Base-by-base conservation (phyloP, 1,140 invertebrate genomes). In the Dufourea novaeangliae region DNA sequence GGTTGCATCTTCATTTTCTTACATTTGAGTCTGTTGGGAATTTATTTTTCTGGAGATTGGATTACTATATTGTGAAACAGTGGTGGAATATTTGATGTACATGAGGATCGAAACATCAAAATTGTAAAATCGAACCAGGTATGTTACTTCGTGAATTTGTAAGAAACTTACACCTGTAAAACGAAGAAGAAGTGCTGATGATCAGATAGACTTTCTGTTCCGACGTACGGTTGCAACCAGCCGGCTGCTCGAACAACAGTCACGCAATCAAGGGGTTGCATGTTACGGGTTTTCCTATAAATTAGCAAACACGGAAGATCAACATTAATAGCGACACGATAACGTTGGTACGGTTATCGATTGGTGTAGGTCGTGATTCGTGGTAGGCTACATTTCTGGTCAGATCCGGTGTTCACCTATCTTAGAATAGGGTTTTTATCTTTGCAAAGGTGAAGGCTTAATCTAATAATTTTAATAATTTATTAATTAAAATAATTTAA, bases 291-390 rank as follows among this genome's bases (percentile, higher is more conserved):
- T 50, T 25, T 37, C 27, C 44, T 11, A 1, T 52, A 39, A 63
- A 73, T 63, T 73, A 63, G 44, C 44, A 52, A 64, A 64, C 70
- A 64, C 10, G 1, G 25, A 52, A 39, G 59, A 54, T 63, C 70
- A 73, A 73, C 44, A 73, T 73, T 73, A 39, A 39, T 54, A 64
- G 59, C 59, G 14, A 20, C 22, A 29, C 52, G 70, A 73, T 73
- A 64, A 52, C 70, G 44, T 39, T 22, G 22, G 10, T 34, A 25
- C 7, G 61, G 34, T 73, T 73, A 73, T 73, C 70, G 59, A 73
- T 73, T 54, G 44, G 32, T 37, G 46, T 50, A 50, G n/a, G n/a
- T 12, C 59, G n/a, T 34, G n/a, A 17, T 27, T 22, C 64, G n/a
- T 44, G 41, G 37, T 20, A 20, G 14, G 14, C 61, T 41, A 46